Percentiles rank a stretch among this genome's conserved stretches.
Conservation (phyloP, 1,140 invertebrate species). For the Scaptodrosophila lebanonensis region DNA sequence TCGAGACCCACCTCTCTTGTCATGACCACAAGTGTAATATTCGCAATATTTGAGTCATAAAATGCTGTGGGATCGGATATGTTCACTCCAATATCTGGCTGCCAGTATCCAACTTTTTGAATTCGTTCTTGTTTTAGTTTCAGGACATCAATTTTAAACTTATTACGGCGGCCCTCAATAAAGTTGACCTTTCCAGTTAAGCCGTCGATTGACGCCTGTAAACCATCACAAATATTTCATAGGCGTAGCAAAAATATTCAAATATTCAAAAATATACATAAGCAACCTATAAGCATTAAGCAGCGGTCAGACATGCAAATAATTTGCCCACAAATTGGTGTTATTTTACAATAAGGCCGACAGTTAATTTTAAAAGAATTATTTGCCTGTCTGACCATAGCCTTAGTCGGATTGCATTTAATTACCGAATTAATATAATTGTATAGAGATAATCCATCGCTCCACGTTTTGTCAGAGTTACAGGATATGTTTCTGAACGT, state of each 20-base stretch:
- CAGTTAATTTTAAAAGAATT: too few species aligned
- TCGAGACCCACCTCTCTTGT: constrained; percentile 81
- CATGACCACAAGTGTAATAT: constrained; percentile 90
- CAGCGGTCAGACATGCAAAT: too few species aligned
- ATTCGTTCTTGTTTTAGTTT: constrained; percentile 88
- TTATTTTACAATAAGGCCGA: too few species aligned
- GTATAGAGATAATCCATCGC: constrained; percentile 89
- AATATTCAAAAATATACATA: neutral
- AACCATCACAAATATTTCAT: too few species aligned
- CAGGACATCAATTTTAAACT: constrained; percentile 91
- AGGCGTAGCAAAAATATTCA: constrained; percentile 5
- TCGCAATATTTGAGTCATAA: constrained; percentile 87
- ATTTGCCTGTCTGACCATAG: neutral
- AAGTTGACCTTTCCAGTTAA: constrained; percentile 93
- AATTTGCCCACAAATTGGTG: too few species aligned
- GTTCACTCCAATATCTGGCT: constrained; percentile 84
- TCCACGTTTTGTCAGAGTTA: constrained; percentile 89
- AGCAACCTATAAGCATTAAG: too few species aligned
- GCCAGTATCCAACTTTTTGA: constrained; percentile 90
- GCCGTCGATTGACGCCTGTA: constrained; percentile 81
- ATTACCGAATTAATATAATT: constrained; percentile 94
- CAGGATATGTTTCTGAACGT: constrained; percentile 88
- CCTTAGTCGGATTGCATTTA: neutral
- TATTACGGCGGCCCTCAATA: constrained; percentile 87
- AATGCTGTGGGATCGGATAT: constrained; percentile 92